Evolutionary conservation across 1,140 invertebrate genomes (phyloP).

Genomic region (Lamellibrachia luymesi): DNA sequence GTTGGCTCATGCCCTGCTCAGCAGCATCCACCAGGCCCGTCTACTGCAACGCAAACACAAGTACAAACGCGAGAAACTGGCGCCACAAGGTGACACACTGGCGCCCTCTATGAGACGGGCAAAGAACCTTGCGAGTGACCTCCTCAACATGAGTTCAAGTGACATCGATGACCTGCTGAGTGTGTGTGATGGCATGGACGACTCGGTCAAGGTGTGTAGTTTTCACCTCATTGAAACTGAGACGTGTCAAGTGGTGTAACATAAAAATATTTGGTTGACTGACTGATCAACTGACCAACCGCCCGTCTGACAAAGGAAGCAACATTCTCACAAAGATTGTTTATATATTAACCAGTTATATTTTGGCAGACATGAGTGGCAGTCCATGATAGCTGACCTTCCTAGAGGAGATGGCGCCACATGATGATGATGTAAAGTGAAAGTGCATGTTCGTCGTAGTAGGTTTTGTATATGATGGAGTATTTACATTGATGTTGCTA

Average conservation of each 20-base stretch:
- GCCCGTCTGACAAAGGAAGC: too few species aligned
- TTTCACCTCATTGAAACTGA: not conserved
- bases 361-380: too few species aligned
- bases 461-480: too few species aligned
- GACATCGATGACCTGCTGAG: constrained; percentile 3
- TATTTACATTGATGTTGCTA: too few species aligned
- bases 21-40: not conserved
- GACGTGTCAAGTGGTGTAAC: not conserved
- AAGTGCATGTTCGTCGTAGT: too few species aligned
- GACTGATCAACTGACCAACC: too few species aligned
- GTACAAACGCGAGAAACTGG: not conserved
- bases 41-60: not conserved
- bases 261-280: too few species aligned
- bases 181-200: not conserved
- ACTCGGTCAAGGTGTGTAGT: not conserved
- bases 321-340: too few species aligned
- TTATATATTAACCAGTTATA: too few species aligned
- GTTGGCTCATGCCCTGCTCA: not conserved
- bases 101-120: not conserved
- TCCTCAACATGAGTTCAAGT: constrained; percentile 6
- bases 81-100: not conserved
- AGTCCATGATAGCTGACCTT: too few species aligned
- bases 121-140: not conserved
- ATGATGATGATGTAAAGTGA: too few species aligned
- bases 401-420: too few species aligned